Evolutionary conservation across 2,888 invertebrate genomes (phyloP), one percentile per base, ranked within the genome.

Genomic region (Seira ritae): DNA sequence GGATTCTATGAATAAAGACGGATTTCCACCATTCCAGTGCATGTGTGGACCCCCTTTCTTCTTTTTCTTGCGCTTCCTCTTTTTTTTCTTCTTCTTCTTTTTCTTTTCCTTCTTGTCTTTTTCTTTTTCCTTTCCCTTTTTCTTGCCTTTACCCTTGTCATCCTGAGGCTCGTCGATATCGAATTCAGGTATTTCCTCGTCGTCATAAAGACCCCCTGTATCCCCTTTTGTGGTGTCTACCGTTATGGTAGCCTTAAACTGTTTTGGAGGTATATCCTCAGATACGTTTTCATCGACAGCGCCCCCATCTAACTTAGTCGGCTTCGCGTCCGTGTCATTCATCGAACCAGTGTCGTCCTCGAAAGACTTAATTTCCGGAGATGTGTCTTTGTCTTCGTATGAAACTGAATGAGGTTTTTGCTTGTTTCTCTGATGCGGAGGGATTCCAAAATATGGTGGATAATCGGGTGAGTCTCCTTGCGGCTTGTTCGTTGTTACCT

Each of bases 51-150:
- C 37, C 6, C 4, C 50, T 20, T n/a, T 68, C 15, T 19, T 77
- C 66, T 37, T 77, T 70, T 15, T 84, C 37, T 60, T 79, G 75
- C 22, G 77, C 65, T 50, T 79, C 65, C 4, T 84, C 69, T 72
- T 84, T 46, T 73, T 79, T 70, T 4, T 84, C 69, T 72, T 84
- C 31, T 73, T 70, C 31, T 81, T 76, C 42, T 82, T 37, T 17
- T 81, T 50, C 22, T 76, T 60, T n/a, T 24, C 46, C 22, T 50
- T 71, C 70, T 68, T 74, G 55, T 77, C 80, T 19, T 73, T 81
- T 31, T 73, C 79, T 50, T 82, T 81, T 31, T 73, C 79, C 62
- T 82, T 72, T 0, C 77, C 37, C 62, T 80, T 84, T 23, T 80
- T 71, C 62, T 80, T 80, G 12, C 77, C 31, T 3, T 71, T 67